Evolutionary conservation across 2,888 invertebrate genomes (phyloP), one percentile per base, ranked within the genome.

Genomic region (Tiliacea citrago): DNA sequence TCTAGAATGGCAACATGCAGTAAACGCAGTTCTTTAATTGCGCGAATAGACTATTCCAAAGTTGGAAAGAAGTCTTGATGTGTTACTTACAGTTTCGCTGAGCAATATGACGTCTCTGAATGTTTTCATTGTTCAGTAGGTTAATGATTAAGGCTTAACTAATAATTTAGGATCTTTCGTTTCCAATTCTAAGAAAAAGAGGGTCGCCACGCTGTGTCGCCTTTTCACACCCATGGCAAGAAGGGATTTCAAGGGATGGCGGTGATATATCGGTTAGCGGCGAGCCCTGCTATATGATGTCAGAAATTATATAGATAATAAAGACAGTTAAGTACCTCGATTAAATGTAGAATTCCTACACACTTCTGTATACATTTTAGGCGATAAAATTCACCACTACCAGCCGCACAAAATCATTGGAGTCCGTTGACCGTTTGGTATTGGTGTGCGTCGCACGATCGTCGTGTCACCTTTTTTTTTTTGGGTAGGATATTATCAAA

Each of bases 311-410:
- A 42, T 55, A 12, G 21, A 12, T 57, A 45, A 12, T 68, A 71
- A 21, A 73, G 42, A 57, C 62, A 63, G 51, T 45, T n/a, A 12
- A 60, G 60, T 60, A 58, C 51, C 16, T 49, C 45, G 67, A 63
- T 58, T 47, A 58, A 47, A 13, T 67, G 57, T 21, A 42, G 29
- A 24, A 24, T 35, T 35, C 39, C 58, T 47, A 13, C 53, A 24
- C 75, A 79, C 68, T 79, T 65, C 10, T 68, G 75, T 80, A 68
- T 80, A 68, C 75, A 80, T 68, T 68, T n/a, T 60, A 55, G 75
- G 80, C 75, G 35, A 79, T 80, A 80, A 74, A 79, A 35, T 29
- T 29, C 29, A 29, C 3, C 29, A 29, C 29, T 29, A 29, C 29
- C 29, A 29, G 29, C 29, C 29, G 29, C 29, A 29, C 29, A 29